Evolutionary conservation across 2,888 invertebrate species (phyloP), one percentile per base, ranked within the genome.

Genomic region (Dorcus hopei): DNA sequence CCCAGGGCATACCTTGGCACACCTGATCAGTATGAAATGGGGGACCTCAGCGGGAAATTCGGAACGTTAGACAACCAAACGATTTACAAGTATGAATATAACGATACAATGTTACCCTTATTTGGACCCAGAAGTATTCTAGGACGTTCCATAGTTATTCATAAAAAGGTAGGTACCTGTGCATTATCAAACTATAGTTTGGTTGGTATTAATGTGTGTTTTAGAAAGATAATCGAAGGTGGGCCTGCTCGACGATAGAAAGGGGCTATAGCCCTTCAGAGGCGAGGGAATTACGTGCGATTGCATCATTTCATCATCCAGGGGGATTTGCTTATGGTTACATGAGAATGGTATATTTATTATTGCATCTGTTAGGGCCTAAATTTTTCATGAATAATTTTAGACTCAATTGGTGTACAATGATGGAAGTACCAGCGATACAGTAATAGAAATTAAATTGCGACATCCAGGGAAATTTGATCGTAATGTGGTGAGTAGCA

Each of bases 271-370:
- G 93, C 61, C 92, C 93, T 0, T 87, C 89, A 0, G 94, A 95
- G 74, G 94, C 93, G 0, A 81, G 91, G 39, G 93, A 95, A 80
- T 81, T 93, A 49, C 83, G 92, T 57, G 95, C 88, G 2, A 90
- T 94, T 59, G 95, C 94, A 1, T 93, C 93, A 0, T 97, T 97
- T 78, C 94, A 95, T 80, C 91, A 95, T 81, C 93, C 93, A 0
- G 81, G 84, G 11, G 93, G 95, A 0, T 92, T 87, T 77, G 91
- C 93, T 0, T 87, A 84, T 77, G 96, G 97, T 3, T 93, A 91
- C 74, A 82, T 97, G 53, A 84, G 90, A 76, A 86, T 96, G 89
- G 88, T 89, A 77, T 74, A 77, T 71, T 47, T 51, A 52, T 14
- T 53, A 47, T 33, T 33, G 6, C 26, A 58, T 33, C 5, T 3